These are phyloP conservation scores for Fukomys damarensis DNA, from an alignment of 2,113 vertebrate species.

Conservation along the genomic window DNA sequence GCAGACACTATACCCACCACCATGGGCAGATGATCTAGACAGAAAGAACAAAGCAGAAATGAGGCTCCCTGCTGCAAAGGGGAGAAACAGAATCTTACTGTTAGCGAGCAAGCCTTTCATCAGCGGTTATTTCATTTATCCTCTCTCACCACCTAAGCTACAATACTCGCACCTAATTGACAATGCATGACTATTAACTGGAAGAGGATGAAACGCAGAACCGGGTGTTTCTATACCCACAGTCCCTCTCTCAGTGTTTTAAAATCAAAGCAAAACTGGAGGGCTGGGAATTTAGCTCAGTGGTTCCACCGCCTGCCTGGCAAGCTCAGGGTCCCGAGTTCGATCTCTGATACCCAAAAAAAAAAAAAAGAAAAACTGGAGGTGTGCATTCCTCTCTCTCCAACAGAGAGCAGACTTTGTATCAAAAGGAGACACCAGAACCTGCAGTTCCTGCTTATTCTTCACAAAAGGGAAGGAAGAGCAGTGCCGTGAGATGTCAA, in stretches of 20 bases:
- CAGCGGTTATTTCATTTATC: background rate
- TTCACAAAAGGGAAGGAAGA: background rate
- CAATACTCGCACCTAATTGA: background rate
- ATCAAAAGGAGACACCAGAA: background rate
- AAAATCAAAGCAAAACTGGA: too few relatives aligned
- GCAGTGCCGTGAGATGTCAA: too few relatives aligned
- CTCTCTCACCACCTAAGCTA: background rate
- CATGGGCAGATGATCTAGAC: slow-evolving; percentile 85
- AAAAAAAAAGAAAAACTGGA: background rate
- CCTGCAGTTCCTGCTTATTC: background rate
- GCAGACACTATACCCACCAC: slow-evolving; percentile 91
- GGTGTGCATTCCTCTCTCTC: background rate
- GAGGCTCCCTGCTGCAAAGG: background rate
- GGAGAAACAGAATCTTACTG: background rate
- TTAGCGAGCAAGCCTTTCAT: background rate
- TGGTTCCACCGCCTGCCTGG: too few relatives aligned
- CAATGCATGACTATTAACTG: background rate
- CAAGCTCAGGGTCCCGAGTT: too few relatives aligned
- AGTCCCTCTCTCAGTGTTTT: background rate
- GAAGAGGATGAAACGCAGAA: background rate
- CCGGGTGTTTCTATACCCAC: background rate
- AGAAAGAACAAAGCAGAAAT: slow-evolving; percentile 73
- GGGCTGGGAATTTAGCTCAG: too few relatives aligned
- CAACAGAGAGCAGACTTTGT: background rate
- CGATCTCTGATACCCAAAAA: too few relatives aligned